A percentile compares a stretch with the other conserved stretches of the same genome.
These are phyloP conservation scores for Ellobius talpinus DNA, from an alignment of 2,113 vertebrate species.

Conservation along the genomic window DNA sequence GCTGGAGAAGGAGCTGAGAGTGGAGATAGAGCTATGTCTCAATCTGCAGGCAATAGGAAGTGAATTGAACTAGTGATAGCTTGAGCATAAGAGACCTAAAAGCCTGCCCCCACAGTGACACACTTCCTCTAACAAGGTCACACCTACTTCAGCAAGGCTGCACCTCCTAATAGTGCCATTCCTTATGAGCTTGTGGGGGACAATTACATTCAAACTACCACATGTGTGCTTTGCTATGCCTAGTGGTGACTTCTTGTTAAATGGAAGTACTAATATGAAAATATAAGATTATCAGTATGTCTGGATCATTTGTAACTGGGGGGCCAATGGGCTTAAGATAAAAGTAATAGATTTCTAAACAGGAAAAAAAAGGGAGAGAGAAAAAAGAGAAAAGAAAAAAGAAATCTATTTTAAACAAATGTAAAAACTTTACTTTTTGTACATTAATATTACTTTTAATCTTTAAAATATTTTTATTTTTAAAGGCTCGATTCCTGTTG, in stretches of 20 bases:
- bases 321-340: background rate
- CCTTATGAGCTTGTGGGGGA: background rate
- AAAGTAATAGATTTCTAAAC: background rate
- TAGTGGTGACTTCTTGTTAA: background rate
- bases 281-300: background rate
- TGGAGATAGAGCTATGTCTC: background rate
- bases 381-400: background rate
- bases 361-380: background rate
- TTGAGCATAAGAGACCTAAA: background rate
- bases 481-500: slow-evolving; percentile 95
- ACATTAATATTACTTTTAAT: slow-evolving; percentile 28
- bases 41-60: background rate
- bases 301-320: background rate
- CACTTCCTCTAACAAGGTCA: background rate
- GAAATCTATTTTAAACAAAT: background rate
- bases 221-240: background rate
- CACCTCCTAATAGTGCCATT: background rate
- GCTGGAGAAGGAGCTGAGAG: background rate
- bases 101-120: background rate
- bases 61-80: background rate
- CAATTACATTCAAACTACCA: background rate
- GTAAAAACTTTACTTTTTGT: background rate
- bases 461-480: slow-evolving; percentile 78
- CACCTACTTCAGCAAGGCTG: background rate
- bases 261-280: background rate